Conservation (phyloP, 2,113 vertebrate species). For the Indicator maculatus region DNA sequence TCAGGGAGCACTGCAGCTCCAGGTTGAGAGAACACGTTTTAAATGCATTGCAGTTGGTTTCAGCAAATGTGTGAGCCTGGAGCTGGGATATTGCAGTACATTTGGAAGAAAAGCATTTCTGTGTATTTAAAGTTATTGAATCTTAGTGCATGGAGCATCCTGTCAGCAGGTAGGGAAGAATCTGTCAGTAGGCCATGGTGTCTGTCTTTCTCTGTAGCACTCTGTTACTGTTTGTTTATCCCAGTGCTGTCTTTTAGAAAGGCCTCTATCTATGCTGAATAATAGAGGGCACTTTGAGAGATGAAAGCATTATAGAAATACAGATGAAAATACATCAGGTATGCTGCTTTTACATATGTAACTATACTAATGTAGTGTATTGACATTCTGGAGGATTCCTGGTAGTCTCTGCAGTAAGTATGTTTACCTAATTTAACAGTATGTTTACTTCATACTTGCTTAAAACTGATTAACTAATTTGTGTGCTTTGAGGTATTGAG, state of each 20-base stretch:
- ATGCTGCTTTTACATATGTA: slow-evolving; percentile 47
- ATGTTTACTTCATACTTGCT: slow-evolving; percentile 54
- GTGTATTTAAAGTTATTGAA: slow-evolving; percentile 74
- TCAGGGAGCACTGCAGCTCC: slow-evolving; percentile 79
- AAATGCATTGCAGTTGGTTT: slow-evolving; percentile 78
- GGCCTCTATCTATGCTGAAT: slow-evolving; percentile 77
- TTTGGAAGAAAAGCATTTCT: slow-evolving; percentile 53
- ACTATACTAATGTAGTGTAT: slow-evolving; percentile 71
- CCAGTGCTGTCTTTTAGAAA: slow-evolving; percentile 72
- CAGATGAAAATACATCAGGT: slow-evolving; percentile 59
- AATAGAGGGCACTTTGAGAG: slow-evolving; percentile 61
- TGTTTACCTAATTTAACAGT: slow-evolving; percentile 72
- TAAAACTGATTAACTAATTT: slow-evolving; percentile 68
- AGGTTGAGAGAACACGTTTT: slow-evolving; percentile 78
- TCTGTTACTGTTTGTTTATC: slow-evolving; percentile 76
- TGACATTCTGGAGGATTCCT: slow-evolving; percentile 66
- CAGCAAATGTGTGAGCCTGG: slow-evolving; percentile 59
- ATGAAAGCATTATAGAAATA: slow-evolving; percentile 57
- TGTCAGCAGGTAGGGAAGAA: slow-evolving; percentile 71
- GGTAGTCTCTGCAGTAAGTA: slow-evolving; percentile 59
- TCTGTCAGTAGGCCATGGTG: slow-evolving; percentile 76
- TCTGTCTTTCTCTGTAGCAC: slow-evolving; percentile 56
- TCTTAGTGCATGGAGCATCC: slow-evolving; percentile 67
- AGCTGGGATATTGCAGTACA: slow-evolving; percentile 71
- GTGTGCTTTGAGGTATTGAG: slow-evolving; percentile 47